phyloP scores from a whole-genome alignment of 2,797 vertebrate species.

The Monodelphis domestica region DNA sequence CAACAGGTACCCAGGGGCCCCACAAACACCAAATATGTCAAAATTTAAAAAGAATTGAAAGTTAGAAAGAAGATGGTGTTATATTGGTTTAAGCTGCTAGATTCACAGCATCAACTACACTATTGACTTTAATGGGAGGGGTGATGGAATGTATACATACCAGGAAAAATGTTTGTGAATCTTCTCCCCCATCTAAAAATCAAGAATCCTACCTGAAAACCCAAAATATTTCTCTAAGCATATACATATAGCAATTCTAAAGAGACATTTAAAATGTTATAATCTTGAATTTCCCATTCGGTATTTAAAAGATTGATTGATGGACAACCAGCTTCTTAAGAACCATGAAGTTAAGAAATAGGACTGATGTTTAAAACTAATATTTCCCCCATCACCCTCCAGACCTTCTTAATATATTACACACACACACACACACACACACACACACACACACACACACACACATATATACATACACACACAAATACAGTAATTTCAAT shows the following conservation, averaged over 20 bases:
- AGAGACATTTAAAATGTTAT: not conserved
- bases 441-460: too few species aligned
- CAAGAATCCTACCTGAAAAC: not conserved
- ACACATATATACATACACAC: too few species aligned
- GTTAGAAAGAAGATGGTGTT: not conserved
- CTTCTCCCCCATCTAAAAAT: not conserved
- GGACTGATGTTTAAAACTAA: slow-evolving; percentile 24
- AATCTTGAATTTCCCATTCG: not conserved
- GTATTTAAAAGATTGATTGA: not conserved
- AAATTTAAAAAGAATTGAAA: not conserved
- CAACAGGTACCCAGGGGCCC: not conserved
- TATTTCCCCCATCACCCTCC: not conserved
- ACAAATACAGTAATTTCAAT: too few species aligned
- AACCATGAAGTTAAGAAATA: slow-evolving; percentile 1
- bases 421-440: too few species aligned
- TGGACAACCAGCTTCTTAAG: not conserved
- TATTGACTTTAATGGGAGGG: not conserved
- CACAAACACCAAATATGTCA: not conserved
- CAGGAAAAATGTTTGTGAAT: not conserved
- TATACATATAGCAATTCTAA: too few species aligned
- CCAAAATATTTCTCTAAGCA: not conserved
- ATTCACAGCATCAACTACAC: not conserved
- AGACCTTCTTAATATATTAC: not conserved
- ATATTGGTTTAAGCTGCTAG: not conserved
- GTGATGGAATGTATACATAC: not conserved